These are phyloP conservation scores for Bicyclus anynana DNA, from an alignment of 1,140 invertebrate genomes.

Conservation along the genomic window DNA sequence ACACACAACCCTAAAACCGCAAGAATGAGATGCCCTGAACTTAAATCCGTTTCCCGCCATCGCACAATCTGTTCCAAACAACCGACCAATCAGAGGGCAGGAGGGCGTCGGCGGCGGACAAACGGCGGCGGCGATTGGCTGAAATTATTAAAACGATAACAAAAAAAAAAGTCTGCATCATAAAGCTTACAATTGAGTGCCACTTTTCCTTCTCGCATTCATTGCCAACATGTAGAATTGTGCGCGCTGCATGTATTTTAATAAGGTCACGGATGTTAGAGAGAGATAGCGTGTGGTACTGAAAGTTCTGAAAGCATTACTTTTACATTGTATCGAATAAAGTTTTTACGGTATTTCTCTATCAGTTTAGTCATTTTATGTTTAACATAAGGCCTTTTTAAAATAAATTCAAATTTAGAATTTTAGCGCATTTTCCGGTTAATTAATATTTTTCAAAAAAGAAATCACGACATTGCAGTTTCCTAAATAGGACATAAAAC, in stretches of 20 bases:
- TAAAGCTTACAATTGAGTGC: slow-evolving; percentile 72
- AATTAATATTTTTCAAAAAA: too few relatives aligned
- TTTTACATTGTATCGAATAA: too few relatives aligned
- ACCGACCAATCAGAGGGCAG: slow-evolving; percentile 49
- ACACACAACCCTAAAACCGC: slow-evolving; percentile 20
- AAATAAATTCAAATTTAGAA: too few relatives aligned
- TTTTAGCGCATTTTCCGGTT: too few relatives aligned
- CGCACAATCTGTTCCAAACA: slow-evolving; percentile 57
- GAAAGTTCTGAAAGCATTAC: too few relatives aligned
- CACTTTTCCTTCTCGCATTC: slow-evolving; percentile 48
- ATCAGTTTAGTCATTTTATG: too few relatives aligned
- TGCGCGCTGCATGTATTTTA: not conserved
- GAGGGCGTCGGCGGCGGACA: slow-evolving; percentile 52
- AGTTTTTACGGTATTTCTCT: too few relatives aligned
- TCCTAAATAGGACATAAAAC: too few relatives aligned
- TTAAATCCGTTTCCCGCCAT: slow-evolving; percentile 73
- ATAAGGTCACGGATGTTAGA: not conserved
- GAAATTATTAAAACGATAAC: slow-evolving; percentile 61
- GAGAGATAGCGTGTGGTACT: not conserved
- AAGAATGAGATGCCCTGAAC: slow-evolving; percentile 73
- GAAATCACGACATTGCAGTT: too few relatives aligned
- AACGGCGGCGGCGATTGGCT: slow-evolving; percentile 46
- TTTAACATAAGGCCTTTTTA: too few relatives aligned
- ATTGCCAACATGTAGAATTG: slow-evolving; percentile 3
- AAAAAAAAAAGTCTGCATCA: slow-evolving; percentile 59